A percentile compares a stretch with the other conserved stretches of the same genome.
Evolutionary conservation across 2,113 vertebrate genomes (phyloP).

Genomic region (Osmerus mordax): DNA sequence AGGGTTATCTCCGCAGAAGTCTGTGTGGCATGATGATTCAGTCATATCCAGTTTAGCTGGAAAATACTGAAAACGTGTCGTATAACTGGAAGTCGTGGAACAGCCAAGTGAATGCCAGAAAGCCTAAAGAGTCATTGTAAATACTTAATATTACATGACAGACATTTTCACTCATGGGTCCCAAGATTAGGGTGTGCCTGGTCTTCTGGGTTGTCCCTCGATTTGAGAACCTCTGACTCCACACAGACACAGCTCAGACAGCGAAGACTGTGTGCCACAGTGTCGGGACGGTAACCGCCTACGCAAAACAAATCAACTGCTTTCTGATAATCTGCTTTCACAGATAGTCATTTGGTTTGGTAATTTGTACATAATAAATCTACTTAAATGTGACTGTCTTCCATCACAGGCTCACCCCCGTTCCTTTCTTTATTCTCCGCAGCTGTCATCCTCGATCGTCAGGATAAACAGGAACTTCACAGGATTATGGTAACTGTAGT

Average conservation of each 20-base stretch:
- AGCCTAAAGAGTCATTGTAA: not conserved
- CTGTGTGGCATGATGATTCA: constrained; percentile 56
- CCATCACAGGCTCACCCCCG: not conserved
- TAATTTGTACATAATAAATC: too few species aligned
- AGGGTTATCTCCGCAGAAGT: constrained; percentile 49
- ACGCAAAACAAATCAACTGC: too few species aligned
- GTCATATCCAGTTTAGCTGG: constrained; percentile 39
- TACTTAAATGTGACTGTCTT: too few species aligned
- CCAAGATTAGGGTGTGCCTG: constrained; percentile 63
- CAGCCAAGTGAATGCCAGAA: too few species aligned
- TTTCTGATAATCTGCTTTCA: too few species aligned
- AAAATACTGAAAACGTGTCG: not conserved
- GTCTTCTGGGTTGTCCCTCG: constrained; percentile 48
- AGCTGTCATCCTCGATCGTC: constrained; percentile 53
- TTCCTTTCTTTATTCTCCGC: constrained; percentile 37
- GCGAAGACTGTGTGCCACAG: constrained; percentile 19
- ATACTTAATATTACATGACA: not conserved
- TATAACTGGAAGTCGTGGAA: not conserved
- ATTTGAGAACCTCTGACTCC: constrained; percentile 37
- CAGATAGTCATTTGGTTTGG: too few species aligned
- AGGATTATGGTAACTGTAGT: constrained; percentile 66
- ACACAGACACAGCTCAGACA: constrained; percentile 6
- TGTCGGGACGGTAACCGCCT: too few species aligned
- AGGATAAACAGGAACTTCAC: constrained; percentile 18
- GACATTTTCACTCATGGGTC: not conserved